Evolutionary conservation across 2,888 invertebrate genomes (phyloP).

Genomic region (Leucoptera coffeella): DNA sequence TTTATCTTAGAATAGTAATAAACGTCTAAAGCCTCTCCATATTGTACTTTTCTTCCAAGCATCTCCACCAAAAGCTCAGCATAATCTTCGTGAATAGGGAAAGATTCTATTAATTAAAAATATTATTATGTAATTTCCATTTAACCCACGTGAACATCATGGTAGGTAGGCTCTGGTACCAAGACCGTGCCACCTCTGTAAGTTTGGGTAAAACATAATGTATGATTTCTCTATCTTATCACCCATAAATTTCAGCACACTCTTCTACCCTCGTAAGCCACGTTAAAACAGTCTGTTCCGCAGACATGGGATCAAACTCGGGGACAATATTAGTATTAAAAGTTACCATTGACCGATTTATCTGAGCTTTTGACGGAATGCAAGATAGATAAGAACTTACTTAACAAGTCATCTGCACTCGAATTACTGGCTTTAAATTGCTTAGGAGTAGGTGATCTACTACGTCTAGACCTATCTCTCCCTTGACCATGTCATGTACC

Average conservation of each 20-base stretch:
- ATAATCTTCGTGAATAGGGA: constrained; percentile 5
- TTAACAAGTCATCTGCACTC: too few species aligned
- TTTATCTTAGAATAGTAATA: constrained; percentile 8
- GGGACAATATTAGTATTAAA: constrained; percentile 7
- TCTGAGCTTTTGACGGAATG: too few species aligned
- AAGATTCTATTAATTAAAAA: constrained; percentile 3
- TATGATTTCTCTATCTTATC: constrained; percentile 3
- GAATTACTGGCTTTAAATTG: too few species aligned
- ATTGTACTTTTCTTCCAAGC: constrained; percentile 5
- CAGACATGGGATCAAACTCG: constrained; percentile 6
- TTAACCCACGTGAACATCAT: too few species aligned
- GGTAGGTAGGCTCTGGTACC: constrained; percentile 7
- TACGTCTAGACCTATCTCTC: too few species aligned
- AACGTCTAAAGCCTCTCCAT: constrained; percentile 6
- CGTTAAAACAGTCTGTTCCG: constrained; percentile 5
- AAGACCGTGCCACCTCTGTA: constrained; percentile 3
- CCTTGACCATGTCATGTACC: too few species aligned
- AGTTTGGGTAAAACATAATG: constrained; percentile 6
- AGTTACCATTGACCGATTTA: too few species aligned
- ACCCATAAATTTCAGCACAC: constrained; percentile 5
- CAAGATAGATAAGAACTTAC: too few species aligned
- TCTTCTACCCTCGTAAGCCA: constrained; percentile 7
- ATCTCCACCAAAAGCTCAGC: constrained; percentile 7
- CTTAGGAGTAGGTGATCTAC: too few species aligned
- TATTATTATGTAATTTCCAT: constrained; percentile 7